phyloP scores from a whole-genome alignment of 2,888 invertebrate genomes.

The Lycaena phlaeas region DNA sequence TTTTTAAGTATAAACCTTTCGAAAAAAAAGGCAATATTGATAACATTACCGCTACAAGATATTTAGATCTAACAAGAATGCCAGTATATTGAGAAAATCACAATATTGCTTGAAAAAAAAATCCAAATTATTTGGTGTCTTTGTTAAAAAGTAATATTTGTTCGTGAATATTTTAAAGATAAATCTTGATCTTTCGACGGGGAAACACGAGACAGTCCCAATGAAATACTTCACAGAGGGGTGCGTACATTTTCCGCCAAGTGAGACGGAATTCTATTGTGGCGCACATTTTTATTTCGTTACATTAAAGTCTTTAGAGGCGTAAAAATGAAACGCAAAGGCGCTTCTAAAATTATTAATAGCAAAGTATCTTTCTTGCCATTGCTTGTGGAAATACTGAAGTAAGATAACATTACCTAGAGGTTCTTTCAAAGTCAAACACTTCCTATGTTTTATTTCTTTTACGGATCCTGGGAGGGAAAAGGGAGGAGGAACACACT shows the following conservation, averaged over 20 bases:
- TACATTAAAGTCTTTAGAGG: not conserved
- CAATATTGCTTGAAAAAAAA: no score
- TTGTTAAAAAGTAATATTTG: not conserved
- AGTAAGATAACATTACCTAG: not conserved
- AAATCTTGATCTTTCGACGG: conserved; percentile 6
- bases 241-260: not conserved
- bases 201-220: conserved; percentile 3
- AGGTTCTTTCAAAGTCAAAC: no score
- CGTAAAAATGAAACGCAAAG: not conserved
- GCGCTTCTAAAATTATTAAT: not conserved
- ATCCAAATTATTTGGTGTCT: no score
- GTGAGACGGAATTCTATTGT: conserved; percentile 2
- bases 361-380: not conserved
- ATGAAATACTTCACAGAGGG: conserved; percentile 5
- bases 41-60: no score
- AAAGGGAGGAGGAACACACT: no score
- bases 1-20: no score
- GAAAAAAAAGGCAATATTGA: no score
- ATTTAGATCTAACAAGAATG: no score
- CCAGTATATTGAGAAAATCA: no score
- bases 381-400: not conserved
- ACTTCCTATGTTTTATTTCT: no score
- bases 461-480: no score
- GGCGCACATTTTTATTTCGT: conserved; percentile 2
- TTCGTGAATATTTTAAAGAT: conserved; percentile 5